Base-by-base conservation (phyloP, 1,140 invertebrate species). In the Magallana angulata region DNA sequence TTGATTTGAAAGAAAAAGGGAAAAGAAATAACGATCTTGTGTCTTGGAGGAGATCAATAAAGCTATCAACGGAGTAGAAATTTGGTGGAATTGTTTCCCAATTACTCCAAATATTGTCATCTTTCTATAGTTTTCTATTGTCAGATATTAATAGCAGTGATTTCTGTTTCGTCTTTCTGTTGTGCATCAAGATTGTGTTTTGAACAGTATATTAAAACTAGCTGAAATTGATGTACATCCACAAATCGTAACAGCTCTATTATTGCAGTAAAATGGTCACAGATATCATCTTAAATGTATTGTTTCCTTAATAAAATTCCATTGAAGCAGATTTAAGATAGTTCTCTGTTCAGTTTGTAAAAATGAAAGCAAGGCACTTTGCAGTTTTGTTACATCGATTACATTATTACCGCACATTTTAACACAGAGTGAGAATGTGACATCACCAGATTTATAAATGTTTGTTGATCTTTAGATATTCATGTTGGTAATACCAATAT, bases 1-100 rank as follows among this genome's bases (percentile, higher is more conserved):
- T 76, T 76, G 68, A 76, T 76, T 76, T 76, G 68, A 76, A 76
- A 76, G 68, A 76, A 76, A 62, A 76, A 76, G 68, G 68, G 68
- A 76, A 48, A 76, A 76, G 68, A 76, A 76, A 76, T 76, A 76
- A 76, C 68, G 68, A 76, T 76, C 68, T 76, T 76, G 68, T 76
- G 68, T 76, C 68, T 76, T 76, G 68, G 68, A 30, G 24, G 36
- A 30, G 36, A 30, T 30, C 24, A 76, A 30, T 30, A 76, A 76
- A 76, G 68, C 68, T 76, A 76, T 76, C 68, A 76, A 76, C 68
- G 68, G 24, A 76, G 68, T 30, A 30, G 68, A 76, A 76, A 76
- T 76, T 36, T 76, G 68, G 68, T 76, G 68, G 68, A 76, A 76
- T 76, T 76, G 68, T 76, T 76, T 76, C 30, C 68, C 68, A 76